Evolutionary conservation across 2,797 vertebrate species (phyloP), one percentile per base, ranked within the genome.

Genomic region (Ciconia nigra): DNA sequence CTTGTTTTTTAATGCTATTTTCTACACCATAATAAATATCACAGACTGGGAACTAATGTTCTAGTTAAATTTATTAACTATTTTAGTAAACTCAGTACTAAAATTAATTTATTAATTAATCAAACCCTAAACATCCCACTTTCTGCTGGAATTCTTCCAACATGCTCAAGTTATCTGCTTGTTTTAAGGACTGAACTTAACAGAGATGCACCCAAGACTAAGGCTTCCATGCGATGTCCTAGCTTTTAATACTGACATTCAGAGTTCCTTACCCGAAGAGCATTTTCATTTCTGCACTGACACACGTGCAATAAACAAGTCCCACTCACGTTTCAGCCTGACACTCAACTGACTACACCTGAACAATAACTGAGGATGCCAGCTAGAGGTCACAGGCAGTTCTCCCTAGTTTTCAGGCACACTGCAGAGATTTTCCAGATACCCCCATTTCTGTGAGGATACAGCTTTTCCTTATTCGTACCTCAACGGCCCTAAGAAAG

Each of bases 251-350:
- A 22, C 21, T 1, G 6, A 71, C 24, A 71, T 49, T 20, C 28
- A 9, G 20, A 49, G 15, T 8, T 44, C 39, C 41, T 16, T 29
- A 42, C 7, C 9, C 6, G 2, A 58, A 37, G 0, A 7, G 17
- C 14, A 7, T 8, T 61, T 91, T 51, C 13, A 4, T 19, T 83
- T 82, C 55, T 11, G 13, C 10, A 19, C 2, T 3, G 18, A 61
- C 7, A 14, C 3, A 2, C 11, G 2, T 0, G 4, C n/a, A 79
- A 21, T 7, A 29, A 63, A 6, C 5, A 10, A 12, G 3, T 19
- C 12, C 41, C 26, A 15, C 37, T 28, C 26, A 1, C 4, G 0
- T 5, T 79, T 16, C 35, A 72, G 70, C 22, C 70, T 5, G 9
- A 35, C 15, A 26, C 21, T 6, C 13, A 8, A 25, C 8, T 2